Evolutionary conservation across 2,888 invertebrate genomes (phyloP).

Genomic region (Vanessa cardui): DNA sequence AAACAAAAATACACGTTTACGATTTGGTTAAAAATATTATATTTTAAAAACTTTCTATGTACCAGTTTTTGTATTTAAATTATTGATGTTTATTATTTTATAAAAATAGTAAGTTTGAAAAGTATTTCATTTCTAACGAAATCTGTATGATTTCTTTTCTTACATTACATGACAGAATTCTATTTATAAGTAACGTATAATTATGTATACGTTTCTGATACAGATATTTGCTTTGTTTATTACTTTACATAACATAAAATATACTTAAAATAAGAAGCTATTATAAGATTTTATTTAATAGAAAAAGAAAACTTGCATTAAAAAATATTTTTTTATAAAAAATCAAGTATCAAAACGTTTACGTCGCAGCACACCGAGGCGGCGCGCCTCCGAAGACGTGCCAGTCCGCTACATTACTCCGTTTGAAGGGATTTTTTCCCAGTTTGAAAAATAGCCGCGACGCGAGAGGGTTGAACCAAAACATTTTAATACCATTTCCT

Average conservation of each 20-base stretch:
- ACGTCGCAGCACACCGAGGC: conserved; percentile 47
- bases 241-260: too few species aligned
- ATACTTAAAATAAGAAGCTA: not conserved
- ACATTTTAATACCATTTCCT: conserved; percentile 84
- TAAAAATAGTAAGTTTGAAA: too few species aligned
- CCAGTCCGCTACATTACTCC: conserved; percentile 79
- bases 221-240: too few species aligned
- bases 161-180: too few species aligned
- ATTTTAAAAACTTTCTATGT: not conserved
- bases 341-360: conserved; percentile 62
- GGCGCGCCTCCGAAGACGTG: conserved; percentile 77
- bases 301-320: not conserved
- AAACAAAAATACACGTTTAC: conserved; percentile 23
- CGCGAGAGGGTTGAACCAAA: conserved; percentile 78
- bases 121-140: too few species aligned
- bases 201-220: too few species aligned
- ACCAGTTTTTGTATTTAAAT: too few species aligned
- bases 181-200: too few species aligned
- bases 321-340: conserved; percentile 8
- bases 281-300: not conserved
- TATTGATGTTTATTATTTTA: too few species aligned
- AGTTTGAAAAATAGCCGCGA: conserved; percentile 81
- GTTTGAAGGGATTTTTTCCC: conserved; percentile 74
- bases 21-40: not conserved
- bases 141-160: too few species aligned